Base-by-base conservation (phyloP, 2,888 invertebrate species). In the Petrolisthes manimaculis region DNA sequence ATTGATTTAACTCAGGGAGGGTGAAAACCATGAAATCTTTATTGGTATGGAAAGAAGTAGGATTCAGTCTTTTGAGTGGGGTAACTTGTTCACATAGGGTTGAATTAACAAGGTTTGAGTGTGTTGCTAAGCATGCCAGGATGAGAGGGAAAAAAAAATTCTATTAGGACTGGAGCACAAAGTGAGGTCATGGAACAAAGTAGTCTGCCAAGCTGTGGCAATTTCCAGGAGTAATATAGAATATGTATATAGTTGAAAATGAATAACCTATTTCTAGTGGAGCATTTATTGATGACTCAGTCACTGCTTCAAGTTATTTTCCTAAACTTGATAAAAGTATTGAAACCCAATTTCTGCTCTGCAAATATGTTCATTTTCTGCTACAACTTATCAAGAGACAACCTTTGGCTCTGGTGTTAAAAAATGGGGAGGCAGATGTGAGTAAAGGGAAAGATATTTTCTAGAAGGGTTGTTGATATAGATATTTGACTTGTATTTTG, bases 81-180 rank as follows among this genome's bases (percentile, higher is more conserved):
- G 37, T 37, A 37, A 37, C 37, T 37, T 37, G 37, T 37, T 37
- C 37, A 37, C 37, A 37, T 37, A 61, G 77, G 82, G 82, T 86
- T 86, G 86, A 86, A 86, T 77, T 75, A 86, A 86, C 86, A 86
- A 86, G 86, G 86, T 86, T 67, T 82, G 86, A 82, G 53, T 86
- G 53, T 86, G 86, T 86, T 86, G 24, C 51, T 67, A 56, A 56
- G 75, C 69, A 67, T 86, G 86, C 82, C 86, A 82, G 86, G 77
- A 80, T 61, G 74, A 77, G 81, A 78, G 75, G 53, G 61, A 80
- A 69, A 55, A 74, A 69, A 56, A 79, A 61, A 67, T 77, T 56
- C 75, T 55, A 21, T 18, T 53, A 55, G 74, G 77, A 56, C 75
- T 82, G 80, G 24, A 82, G 86, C 86, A 82, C 86, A 86, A 86